phyloP scores from a whole-genome alignment of 2,113 vertebrate species.

The Charadrius vociferus region DNA sequence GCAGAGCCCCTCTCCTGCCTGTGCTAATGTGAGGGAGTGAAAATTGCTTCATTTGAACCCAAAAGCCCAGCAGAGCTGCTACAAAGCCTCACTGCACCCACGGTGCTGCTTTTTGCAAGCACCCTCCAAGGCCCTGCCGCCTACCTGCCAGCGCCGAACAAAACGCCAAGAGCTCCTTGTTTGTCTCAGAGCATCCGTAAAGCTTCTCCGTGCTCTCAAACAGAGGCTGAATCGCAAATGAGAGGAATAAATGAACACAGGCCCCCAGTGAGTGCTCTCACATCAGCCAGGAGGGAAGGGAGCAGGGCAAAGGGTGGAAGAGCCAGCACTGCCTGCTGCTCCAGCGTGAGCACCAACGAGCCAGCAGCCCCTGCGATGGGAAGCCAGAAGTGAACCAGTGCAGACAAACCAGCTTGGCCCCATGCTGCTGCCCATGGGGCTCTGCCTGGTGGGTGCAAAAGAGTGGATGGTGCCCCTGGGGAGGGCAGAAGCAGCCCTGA shows the following conservation, averaged over 20 bases:
- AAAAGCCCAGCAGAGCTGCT: background rate
- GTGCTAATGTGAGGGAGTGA: background rate
- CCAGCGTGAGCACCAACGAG: accelerated
- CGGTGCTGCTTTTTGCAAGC: background rate
- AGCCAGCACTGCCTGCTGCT: background rate
- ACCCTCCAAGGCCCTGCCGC: background rate
- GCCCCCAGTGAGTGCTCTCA: background rate
- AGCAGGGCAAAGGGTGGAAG: background rate
- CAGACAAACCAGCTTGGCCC: background rate
- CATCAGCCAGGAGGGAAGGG: background rate
- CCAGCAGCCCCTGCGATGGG: accelerated
- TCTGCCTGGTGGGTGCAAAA: background rate
- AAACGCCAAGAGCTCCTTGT: background rate
- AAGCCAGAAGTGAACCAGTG: background rate
- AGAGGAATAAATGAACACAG: background rate
- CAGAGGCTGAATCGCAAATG: background rate
- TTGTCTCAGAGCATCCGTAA: background rate
- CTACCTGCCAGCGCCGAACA: background rate
- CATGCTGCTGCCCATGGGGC: background rate
- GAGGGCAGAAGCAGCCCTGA: background rate
- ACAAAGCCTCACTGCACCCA: background rate
- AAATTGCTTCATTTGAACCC: background rate
- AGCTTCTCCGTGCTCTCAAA: background rate
- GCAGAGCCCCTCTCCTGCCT: background rate
- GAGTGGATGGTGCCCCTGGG: accelerated